Base-by-base conservation (phyloP, 2,113 vertebrate genomes). In the Crotalus helleri region DNA sequence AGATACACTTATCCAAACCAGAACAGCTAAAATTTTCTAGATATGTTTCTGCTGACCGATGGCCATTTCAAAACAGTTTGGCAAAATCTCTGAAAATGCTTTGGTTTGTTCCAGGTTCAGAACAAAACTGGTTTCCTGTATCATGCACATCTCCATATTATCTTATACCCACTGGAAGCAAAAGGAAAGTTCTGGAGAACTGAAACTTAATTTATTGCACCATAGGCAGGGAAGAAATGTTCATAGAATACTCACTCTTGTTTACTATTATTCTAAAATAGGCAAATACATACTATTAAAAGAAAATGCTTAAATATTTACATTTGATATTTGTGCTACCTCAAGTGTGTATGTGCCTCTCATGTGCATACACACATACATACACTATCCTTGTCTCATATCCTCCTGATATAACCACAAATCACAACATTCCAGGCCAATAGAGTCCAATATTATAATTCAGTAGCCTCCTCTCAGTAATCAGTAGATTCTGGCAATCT, bases 231-330 rank as follows among this genome's bases (percentile, higher is more conserved):
- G 17, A 81, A 74, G 15, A 81, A 64, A 39, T 92, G 90, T 94
- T 90, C 90, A 94, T 58, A 64, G 93, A 95, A n/a, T 81, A 96
- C 19, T 94, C 91, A 59, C 54, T 90, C 87, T 92, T 92, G 94
- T 17, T 88, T 86, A 92, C 93, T 49, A 95, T 29, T 23, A 92
- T n/a, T 0, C 0, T 12, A 86, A 58, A 90, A 57, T 91, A 85
- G 94, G 93, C 93, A n/a, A 64, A 85, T 0, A 94, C 46, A 64
- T 91, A 94, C 91, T 93, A 93, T 54, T n/a, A 12, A 94, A 89
- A 95, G 33, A 44, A 93, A 92, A 94, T 19, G 44, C 19, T 13
- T 91, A 89, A 69, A 90, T 89, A 92, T 55, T 86, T 46, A 10
- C 12, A 85, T 59, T 26, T 85, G 12, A 15, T 57, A 21, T 64